Base-by-base conservation (phyloP, 2,113 vertebrate genomes). In the Emydura subglobosa region DNA sequence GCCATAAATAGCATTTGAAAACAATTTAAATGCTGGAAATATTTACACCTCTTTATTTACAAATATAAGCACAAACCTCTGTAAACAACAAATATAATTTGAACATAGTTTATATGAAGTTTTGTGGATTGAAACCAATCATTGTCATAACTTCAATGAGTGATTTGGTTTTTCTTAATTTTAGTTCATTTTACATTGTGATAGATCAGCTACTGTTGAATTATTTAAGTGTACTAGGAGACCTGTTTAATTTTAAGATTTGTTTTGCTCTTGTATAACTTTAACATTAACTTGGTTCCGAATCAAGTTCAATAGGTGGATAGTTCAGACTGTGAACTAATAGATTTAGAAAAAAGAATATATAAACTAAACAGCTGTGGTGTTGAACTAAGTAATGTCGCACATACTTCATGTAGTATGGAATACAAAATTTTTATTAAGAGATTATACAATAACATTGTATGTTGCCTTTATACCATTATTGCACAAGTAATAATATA, bases 21-120 rank as follows among this genome's bases (percentile, higher is more conserved):
- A 94, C 92, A 95, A 97, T 97, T 97, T 95, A 95, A 97, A 97
- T 93, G 85, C 90, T 97, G 86, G 83, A 92, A 97, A 89, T 47
- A 96, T 95, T 97, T 93, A 89, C 68, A 86, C 86, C 79, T 93
- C 90, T 88, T 54, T 92, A 96, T 96, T 96, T 95, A 95, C 90
- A 96, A 87, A 93, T 82, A 39, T 91, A 95, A 95, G 89, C 93
- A 95, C 85, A 92, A 21, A 65, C 49, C 96, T 82, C 94, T 86
- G 92, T 85, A 92, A 95, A 94, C 82, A 97, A 94, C 68, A 96
- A 95, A 94, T 85, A 87, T 2, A 59, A 24, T 82, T 87, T 86
- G 82, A 94, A 90, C 90, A 95, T n/a, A 95, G 92, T 90, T 61
- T 83, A 74, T 81, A 80, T 39, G 79, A 90, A 57, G 82, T 39